Evolutionary conservation across 2,888 invertebrate genomes (phyloP).

Genomic region (Anodontia alba): DNA sequence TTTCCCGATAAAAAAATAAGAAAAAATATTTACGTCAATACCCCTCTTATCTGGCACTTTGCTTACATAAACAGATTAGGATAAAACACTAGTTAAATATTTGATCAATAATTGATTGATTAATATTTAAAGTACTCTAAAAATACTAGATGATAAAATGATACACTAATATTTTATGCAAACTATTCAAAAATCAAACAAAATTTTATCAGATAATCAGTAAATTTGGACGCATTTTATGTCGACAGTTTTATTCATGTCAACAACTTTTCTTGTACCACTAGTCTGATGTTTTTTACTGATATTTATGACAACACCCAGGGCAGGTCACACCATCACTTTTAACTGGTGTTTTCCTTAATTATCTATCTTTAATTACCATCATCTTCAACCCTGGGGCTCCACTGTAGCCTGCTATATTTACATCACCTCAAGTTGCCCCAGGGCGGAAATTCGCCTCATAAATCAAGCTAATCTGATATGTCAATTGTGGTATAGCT

Average conservation of each 20-base stretch:
- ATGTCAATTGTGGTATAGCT: slow-evolving; percentile 15
- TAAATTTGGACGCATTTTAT: too few species aligned
- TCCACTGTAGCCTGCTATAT: not conserved
- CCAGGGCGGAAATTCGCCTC: not conserved
- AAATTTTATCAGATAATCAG: too few species aligned
- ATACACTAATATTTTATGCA: not conserved
- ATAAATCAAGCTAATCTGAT: slow-evolving; percentile 23
- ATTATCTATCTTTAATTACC: slow-evolving; percentile 9
- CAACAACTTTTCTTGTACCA: too few species aligned
- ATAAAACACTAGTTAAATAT: not conserved
- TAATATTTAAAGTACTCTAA: not conserved
- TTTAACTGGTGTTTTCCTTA: not conserved
- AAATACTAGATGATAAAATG: not conserved
- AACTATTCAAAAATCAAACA: not conserved
- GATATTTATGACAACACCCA: not conserved
- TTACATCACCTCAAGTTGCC: not conserved
- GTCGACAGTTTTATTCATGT: too few species aligned
- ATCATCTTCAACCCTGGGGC: slow-evolving; percentile 1
- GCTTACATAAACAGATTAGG: too few species aligned
- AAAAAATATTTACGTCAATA: too few species aligned
- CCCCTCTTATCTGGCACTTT: too few species aligned
- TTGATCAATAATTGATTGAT: not conserved
- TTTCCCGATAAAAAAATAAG: too few species aligned
- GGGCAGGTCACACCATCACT: not conserved
- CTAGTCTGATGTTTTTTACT: too few species aligned